A percentile compares a stretch with the other conserved stretches of the same genome.
These are phyloP conservation scores for Lipophrys pholis DNA, from an alignment of 2,113 vertebrate genomes.

Conservation along the genomic window DNA sequence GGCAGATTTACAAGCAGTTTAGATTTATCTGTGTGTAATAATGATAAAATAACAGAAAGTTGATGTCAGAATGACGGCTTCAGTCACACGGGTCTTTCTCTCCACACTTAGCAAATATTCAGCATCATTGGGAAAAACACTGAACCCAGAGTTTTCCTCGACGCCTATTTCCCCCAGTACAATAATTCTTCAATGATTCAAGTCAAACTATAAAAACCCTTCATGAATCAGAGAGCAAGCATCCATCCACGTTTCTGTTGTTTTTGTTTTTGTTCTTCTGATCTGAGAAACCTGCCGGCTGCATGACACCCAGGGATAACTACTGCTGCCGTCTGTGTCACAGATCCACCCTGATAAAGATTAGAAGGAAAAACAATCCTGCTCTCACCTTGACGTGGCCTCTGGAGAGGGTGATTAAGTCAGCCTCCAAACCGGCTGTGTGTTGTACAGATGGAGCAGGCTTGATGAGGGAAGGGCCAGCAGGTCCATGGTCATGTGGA, in stretches of 20 bases:
- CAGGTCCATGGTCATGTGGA: constrained; percentile 44
- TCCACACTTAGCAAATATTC: not conserved
- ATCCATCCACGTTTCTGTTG: not conserved
- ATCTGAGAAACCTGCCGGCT: constrained; percentile 15
- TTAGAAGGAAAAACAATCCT: constrained; percentile 1
- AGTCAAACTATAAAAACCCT: not conserved
- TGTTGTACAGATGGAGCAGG: constrained; percentile 29
- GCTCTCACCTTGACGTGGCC: constrained; percentile 40
- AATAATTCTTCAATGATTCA: too few species aligned
- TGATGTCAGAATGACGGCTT: too few species aligned
- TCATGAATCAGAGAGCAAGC: not conserved
- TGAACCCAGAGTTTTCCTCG: too few species aligned
- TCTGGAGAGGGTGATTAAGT: constrained; percentile 61
- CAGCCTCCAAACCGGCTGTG: constrained; percentile 35
- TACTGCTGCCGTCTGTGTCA: constrained; percentile 19
- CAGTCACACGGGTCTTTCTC: too few species aligned
- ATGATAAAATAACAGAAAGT: too few species aligned
- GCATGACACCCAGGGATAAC: constrained; percentile 35
- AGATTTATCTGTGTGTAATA: too few species aligned
- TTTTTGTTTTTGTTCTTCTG: constrained; percentile 19
- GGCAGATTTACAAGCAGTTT: too few species aligned
- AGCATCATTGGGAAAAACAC: not conserved
- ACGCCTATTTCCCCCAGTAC: too few species aligned
- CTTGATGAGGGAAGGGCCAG: constrained; percentile 52
- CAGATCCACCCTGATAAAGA: constrained; percentile 10